Evolutionary conservation across 2,113 vertebrate species (phyloP).

Genomic region (Chloropsis hardwickii): DNA sequence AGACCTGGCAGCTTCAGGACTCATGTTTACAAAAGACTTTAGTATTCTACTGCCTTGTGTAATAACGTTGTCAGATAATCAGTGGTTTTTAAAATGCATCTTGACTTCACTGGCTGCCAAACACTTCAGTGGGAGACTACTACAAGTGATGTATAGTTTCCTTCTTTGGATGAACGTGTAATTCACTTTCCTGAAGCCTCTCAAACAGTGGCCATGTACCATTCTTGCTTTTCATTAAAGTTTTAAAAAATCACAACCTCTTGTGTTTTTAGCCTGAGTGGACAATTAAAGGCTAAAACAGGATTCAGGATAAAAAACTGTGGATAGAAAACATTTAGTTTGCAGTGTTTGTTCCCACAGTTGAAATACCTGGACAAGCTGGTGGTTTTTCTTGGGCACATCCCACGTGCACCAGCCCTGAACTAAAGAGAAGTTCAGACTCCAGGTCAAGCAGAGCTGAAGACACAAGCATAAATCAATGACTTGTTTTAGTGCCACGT

Average conservation of each 20-base stretch:
- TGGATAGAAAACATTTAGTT: background rate
- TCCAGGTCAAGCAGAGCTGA: conserved; percentile 60
- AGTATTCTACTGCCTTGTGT: background rate
- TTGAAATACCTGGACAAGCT: background rate
- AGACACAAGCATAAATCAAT: conserved; percentile 73
- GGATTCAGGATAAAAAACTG: background rate
- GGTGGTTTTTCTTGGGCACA: background rate
- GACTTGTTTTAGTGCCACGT: conserved; percentile 75
- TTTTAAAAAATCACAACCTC: background rate
- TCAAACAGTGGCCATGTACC: background rate
- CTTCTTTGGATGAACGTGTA: background rate
- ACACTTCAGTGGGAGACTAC: background rate
- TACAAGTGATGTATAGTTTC: background rate
- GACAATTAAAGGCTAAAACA: background rate
- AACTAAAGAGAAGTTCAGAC: conserved; percentile 48
- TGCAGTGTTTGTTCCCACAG: background rate
- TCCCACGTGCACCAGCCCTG: conserved; percentile 14
- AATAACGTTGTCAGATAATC: background rate
- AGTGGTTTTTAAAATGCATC: background rate
- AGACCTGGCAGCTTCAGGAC: background rate
- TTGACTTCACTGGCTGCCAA: background rate
- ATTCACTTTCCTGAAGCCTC: background rate
- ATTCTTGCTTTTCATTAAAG: background rate
- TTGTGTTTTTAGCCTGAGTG: background rate
- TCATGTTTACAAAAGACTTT: background rate